Percentiles rank a stretch among this genome's conserved stretches.
Conservation (phyloP, 2,797 vertebrate species). For the Takifugu rubripes region DNA sequence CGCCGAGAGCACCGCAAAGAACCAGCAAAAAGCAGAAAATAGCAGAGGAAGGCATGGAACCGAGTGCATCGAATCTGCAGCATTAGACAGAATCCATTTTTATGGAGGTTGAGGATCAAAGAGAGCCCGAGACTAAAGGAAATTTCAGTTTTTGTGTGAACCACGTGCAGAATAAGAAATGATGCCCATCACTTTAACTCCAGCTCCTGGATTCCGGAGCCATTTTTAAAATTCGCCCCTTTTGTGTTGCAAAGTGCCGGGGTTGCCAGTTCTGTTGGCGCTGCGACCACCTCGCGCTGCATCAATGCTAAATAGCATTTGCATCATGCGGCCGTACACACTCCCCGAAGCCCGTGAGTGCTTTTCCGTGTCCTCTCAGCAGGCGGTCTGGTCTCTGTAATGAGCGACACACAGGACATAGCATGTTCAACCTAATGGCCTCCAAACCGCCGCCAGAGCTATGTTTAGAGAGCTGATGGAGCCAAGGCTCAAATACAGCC, state of each 20-base stretch:
- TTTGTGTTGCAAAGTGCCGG: too few species aligned
- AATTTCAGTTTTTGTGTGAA: too few species aligned
- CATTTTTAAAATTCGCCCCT: too few species aligned
- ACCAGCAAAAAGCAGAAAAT: neutral
- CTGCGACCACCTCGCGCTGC: too few species aligned
- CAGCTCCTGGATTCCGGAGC: too few species aligned
- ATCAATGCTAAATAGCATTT: constrained; percentile 4
- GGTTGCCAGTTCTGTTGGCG: too few species aligned
- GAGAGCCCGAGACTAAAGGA: neutral
- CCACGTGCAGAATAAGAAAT: too few species aligned
- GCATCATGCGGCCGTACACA: neutral
- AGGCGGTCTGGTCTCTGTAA: constrained; percentile 27
- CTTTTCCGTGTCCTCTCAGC: constrained; percentile 41
- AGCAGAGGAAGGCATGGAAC: neutral
- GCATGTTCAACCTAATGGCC: constrained; percentile 43
- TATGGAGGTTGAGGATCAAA: neutral
- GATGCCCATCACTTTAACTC: too few species aligned
- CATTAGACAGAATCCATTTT: too few species aligned
- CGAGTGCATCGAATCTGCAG: too few species aligned
- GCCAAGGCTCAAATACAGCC: constrained; percentile 37
- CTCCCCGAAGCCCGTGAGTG: constrained; percentile 19
- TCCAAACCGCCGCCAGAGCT: constrained; percentile 24
- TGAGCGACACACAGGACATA: constrained; percentile 29
- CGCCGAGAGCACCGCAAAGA: neutral
- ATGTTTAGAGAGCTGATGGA: constrained; percentile 22